These are phyloP conservation scores for Amia ocellicauda DNA, from an alignment of 2,113 vertebrate species.

Conservation along the genomic window DNA sequence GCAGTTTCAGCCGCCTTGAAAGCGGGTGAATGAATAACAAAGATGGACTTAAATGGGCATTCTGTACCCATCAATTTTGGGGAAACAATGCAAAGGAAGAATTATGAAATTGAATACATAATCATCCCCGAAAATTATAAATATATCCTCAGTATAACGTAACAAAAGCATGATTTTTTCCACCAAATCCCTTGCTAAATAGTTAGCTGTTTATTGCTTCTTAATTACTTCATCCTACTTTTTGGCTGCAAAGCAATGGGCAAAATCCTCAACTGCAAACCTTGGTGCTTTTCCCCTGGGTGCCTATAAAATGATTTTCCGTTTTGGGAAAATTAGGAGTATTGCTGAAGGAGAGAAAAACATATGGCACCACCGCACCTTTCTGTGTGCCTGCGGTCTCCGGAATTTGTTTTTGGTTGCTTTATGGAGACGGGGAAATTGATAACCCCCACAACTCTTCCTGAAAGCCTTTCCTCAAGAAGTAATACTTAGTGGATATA, in stretches of 20 bases:
- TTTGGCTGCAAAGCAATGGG: conserved; percentile 47
- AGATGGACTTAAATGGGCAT: conserved; percentile 20
- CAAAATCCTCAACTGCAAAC: conserved; percentile 47
- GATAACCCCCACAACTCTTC: neutral
- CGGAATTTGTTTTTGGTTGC: conserved; percentile 12
- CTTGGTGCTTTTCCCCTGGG: conserved; percentile 43
- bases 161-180: conserved; percentile 28
- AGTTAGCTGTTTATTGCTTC: conserved; percentile 29
- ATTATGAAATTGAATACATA: conserved; percentile 19
- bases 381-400: neutral
- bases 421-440: neutral
- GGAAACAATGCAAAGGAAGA: conserved; percentile 23
- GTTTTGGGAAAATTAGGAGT: conserved; percentile 27
- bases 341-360: conserved; percentile 19
- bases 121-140: conserved; percentile 29
- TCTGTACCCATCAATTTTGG: conserved; percentile 14
- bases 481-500: neutral
- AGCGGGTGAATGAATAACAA: conserved; percentile 16
- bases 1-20: conserved; percentile 13
- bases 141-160: conserved; percentile 17
- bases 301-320: conserved; percentile 51
- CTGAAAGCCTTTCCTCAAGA: neutral
- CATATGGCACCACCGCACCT: conserved; percentile 30
- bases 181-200: conserved; percentile 24
- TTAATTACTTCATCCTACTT: conserved; percentile 44